Base-by-base conservation (phyloP, 2,113 vertebrate species). In the Oryzias javanicus region DNA sequence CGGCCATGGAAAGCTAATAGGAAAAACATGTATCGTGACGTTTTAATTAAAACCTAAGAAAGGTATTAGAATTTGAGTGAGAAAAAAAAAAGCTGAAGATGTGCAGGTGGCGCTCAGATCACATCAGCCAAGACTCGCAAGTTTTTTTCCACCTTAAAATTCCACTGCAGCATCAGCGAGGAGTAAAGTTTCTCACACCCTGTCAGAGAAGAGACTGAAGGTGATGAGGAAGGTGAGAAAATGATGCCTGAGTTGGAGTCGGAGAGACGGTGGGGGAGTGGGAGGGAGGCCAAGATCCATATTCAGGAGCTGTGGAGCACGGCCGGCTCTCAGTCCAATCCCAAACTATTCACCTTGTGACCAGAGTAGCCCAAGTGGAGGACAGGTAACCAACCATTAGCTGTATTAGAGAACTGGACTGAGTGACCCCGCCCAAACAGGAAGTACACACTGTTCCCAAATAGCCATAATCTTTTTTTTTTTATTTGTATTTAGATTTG, bases 281-380 rank as follows among this genome's bases (percentile, higher is more conserved):
- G 55, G 47, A 69, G 48, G 1, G 6, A 8, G 42, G 78, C 76
- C 74, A 70, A 19, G 40, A 81, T 86, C 79, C 79, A 81, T 86
- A 84, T 88, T 86, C 75, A 86, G 76, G 59, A 67, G 55, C 75
- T 74, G 65, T 41, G 65, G 81, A 61, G 70, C 66, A 53, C 56
- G 14, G 60, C 49, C 78, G 86, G 76, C 76, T 63, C 56, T 17
- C 4, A 68, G 46, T 12, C 10, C 35, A 35, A 12, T 35, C 2
- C 10, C 8, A 3, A 8, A 8, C 12, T 35, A 35, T 13, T 35
- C 3, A 10, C 35, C 35, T 35, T 12, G 29, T 13, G 12, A 12
- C 10, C 8, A 35, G 8, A 35, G 35, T 8, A 3, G 35, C 10
- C 35, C 10, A 35, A 35, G 35, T 35, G 35, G 10, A 12, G 35